Percentiles rank a stretch among this genome's conserved stretches.
Evolutionary conservation across 1,140 invertebrate species (phyloP).

Genomic region (Leguminivora glycinivorella): DNA sequence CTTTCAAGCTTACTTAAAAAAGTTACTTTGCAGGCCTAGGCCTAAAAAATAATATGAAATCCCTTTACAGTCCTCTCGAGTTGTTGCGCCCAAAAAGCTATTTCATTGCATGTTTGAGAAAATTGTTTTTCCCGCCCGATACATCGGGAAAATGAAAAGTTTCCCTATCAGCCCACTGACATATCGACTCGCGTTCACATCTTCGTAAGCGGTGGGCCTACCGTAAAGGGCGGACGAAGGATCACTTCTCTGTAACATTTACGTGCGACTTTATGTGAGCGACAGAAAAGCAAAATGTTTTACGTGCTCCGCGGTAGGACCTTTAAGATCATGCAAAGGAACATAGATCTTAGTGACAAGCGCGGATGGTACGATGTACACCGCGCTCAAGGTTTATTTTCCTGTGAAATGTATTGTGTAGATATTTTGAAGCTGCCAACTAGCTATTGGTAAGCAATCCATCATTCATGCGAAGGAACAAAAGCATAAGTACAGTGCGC

Average conservation of each 20-base stretch:
- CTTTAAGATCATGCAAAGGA: slow-evolving; percentile 58
- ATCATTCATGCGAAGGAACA: slow-evolving; percentile 67
- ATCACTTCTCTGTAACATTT: too few species aligned
- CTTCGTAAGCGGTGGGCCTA: slow-evolving; percentile 66
- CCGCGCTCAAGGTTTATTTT: slow-evolving; percentile 46
- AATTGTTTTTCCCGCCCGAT: slow-evolving; percentile 71
- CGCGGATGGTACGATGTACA: slow-evolving; percentile 31
- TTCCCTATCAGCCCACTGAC: slow-evolving; percentile 73
- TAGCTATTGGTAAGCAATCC: slow-evolving; percentile 64
- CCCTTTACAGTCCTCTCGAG: too few species aligned
- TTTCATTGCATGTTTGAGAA: too few species aligned
- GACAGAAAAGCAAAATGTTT: too few species aligned
- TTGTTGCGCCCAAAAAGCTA: too few species aligned
- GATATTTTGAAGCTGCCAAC: slow-evolving; percentile 64
- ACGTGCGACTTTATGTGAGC: too few species aligned
- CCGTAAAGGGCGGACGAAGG: too few species aligned
- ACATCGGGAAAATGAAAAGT: slow-evolving; percentile 77
- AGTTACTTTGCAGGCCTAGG: too few species aligned
- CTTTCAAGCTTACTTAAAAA: too few species aligned
- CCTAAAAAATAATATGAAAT: too few species aligned
- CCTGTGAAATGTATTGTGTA: slow-evolving; percentile 45
- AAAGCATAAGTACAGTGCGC: slow-evolving; percentile 41
- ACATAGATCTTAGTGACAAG: slow-evolving; percentile 58
- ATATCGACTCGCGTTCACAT: slow-evolving; percentile 75
- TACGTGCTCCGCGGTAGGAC: too few species aligned